Percentiles rank a stretch among this genome's conserved stretches.
Conservation (phyloP, 2,113 vertebrate species). For the Ceuthmochares aereus region DNA sequence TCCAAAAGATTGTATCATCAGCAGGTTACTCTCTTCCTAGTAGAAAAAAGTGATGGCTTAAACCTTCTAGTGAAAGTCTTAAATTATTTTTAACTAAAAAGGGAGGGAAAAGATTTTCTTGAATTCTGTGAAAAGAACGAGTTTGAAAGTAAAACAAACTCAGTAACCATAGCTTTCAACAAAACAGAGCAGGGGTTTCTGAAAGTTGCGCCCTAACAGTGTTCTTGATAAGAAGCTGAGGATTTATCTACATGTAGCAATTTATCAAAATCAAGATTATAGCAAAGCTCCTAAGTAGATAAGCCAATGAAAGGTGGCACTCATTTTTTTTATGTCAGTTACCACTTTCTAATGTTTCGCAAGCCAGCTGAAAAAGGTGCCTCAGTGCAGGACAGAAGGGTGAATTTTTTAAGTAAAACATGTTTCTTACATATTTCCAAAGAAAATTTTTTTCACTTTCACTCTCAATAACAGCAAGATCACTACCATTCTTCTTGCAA, state of each 20-base stretch:
- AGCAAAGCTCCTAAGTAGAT: background rate
- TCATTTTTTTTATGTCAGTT: background rate
- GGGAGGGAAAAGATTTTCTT: background rate
- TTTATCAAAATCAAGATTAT: background rate
- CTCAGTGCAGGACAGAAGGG: background rate
- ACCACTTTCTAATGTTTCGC: background rate
- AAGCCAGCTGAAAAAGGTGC: background rate
- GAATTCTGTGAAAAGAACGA: background rate
- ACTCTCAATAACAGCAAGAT: constrained; percentile 83
- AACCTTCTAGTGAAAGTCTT: background rate
- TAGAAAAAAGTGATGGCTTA: background rate
- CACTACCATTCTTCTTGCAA: constrained; percentile 86
- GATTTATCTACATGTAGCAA: background rate
- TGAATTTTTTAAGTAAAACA: background rate
- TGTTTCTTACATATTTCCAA: constrained; percentile 87
- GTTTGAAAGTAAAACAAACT: background rate
- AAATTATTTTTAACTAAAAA: background rate
- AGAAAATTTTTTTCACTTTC: constrained; percentile 90
- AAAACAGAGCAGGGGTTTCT: background rate
- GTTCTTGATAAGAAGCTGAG: background rate
- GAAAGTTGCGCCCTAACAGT: background rate
- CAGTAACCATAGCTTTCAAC: background rate
- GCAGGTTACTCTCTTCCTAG: background rate
- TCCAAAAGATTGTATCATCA: background rate
- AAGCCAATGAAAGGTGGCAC: background rate